Base-by-base conservation (phyloP, 2,113 vertebrate species). In the Electrona antarctica region DNA sequence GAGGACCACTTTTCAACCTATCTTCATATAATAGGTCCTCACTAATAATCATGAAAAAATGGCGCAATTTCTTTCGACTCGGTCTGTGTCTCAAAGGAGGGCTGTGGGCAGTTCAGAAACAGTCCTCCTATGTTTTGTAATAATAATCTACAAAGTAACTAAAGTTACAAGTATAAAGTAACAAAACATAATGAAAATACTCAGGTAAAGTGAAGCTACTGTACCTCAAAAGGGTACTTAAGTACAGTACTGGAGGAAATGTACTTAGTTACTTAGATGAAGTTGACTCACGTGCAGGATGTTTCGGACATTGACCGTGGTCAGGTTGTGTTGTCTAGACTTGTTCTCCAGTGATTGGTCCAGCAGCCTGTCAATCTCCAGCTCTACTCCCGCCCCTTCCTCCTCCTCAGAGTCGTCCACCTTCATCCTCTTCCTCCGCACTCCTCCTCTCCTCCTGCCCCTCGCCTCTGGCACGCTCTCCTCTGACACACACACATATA, bases 311-410 rank as follows among this genome's bases (percentile, higher is more conserved):
- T 99, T 99, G 74, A 96, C 95, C 0, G 95, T 95, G 0, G 97
- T 99, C 80, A 99, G 89, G 74, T 97, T 98, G 87, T 97, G 98
- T 13, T 98, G 97, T 7, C 95, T 95, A 11, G 98, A 98, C 45
- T 96, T 96, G 0, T 93, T 95, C 76, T 99, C 98, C 56, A 99
- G 83, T 8, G 95, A 94, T 3, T 95, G 92, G 71, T 99, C 96
- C 0, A 99, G 92, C 67, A 93, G 87, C 11, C 91, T 93, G 1
- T 98, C 97, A 7, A 98, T 91, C 62, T 94, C 95, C 76, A 96
- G 84, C 45, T 94, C 93, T 2, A 73, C 72, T 10, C 68, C 77
- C 2, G 51, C 46, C 57, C 85, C 88, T 50, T 75, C 79, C 52
- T 76, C 74, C 7, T 74, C 48, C 21, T 82, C 33, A 6, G 33